phyloP scores from a whole-genome alignment of 2,797 vertebrate species.

The Aselliscus stoliczkanus region DNA sequence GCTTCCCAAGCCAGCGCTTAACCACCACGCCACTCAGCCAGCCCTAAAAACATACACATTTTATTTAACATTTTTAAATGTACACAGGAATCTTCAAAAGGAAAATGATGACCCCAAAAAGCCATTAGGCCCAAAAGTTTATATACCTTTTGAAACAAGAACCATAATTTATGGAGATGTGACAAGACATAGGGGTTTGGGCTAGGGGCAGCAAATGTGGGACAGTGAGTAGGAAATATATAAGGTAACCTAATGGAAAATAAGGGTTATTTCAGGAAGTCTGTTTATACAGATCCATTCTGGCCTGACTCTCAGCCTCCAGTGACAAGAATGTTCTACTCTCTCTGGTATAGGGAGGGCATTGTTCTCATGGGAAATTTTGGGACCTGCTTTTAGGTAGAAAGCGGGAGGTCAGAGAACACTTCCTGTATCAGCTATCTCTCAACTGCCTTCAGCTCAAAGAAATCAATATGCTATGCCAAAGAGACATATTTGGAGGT shows the following conservation, averaged over 20 bases:
- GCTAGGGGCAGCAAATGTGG: background rate
- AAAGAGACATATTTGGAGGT: background rate
- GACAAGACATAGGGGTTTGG: background rate
- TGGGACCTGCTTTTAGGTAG: background rate
- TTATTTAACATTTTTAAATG: background rate
- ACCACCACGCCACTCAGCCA: no score
- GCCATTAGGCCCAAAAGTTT: background rate
- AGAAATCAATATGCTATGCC: background rate
- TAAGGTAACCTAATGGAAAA: background rate
- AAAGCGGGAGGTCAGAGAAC: background rate
- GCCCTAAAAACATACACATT: no score
- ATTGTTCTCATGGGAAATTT: background rate
- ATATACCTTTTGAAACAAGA: background rate
- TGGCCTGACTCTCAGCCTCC: background rate
- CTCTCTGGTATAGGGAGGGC: background rate
- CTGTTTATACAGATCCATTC: background rate
- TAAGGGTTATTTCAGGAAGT: background rate
- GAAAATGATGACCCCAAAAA: background rate
- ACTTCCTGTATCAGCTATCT: background rate
- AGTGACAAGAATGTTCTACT: background rate
- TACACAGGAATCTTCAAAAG: background rate
- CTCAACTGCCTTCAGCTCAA: background rate
- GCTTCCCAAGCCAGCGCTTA: no score
- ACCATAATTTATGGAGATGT: background rate
- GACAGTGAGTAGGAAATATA: background rate